Base-by-base conservation (phyloP, 2,888 invertebrate species). In the Achlya flavicornis region DNA sequence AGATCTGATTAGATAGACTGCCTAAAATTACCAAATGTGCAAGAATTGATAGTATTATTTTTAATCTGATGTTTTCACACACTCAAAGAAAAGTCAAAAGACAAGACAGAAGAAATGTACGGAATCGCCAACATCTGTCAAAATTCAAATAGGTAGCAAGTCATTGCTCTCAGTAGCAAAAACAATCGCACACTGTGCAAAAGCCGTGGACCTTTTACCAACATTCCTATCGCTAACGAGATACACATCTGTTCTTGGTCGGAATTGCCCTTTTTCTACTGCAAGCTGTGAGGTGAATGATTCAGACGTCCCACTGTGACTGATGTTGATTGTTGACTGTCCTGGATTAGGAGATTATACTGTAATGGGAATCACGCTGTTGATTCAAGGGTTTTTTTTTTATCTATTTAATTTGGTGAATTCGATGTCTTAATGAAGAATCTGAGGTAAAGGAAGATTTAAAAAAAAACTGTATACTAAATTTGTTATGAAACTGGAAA, bases 221-320 rank as follows among this genome's bases (percentile, higher is more conserved):
- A 63, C 69, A 69, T 69, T 68, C 65, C 62, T 57, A 26, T 58
- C 64, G 60, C 63, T 58, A 61, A 58, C 60, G 1, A 69, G 73
- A 73, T 68, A 73, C 57, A 57, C 64, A 73, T 71, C 71, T 64
- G 61, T 58, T 38, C 61, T 48, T 41, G 41, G 60, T 41, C 41
- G 41, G 19, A 41, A 19, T 60, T 60, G 60, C 60, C 60, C 60
- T 60, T 60, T 60, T 60, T 60, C 41, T 26, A 43, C 60, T 53
- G 53, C 53, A 53, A 53, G 53, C 53, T 53, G 53, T 53, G 41
- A 60, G 60, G 60, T 41, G 43, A 53, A 19, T n/a, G 32, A 38
- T 60, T 60, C 48, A 33, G 62, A 62, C 57, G 35, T 12, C 38
- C 38, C 65, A 65, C 72, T 62, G 72, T 14, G 72, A 65, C 62